Evolutionary conservation across 1,140 invertebrate species (phyloP), one percentile per base, ranked within the genome.

Genomic region (Eupeodes corollae): DNA sequence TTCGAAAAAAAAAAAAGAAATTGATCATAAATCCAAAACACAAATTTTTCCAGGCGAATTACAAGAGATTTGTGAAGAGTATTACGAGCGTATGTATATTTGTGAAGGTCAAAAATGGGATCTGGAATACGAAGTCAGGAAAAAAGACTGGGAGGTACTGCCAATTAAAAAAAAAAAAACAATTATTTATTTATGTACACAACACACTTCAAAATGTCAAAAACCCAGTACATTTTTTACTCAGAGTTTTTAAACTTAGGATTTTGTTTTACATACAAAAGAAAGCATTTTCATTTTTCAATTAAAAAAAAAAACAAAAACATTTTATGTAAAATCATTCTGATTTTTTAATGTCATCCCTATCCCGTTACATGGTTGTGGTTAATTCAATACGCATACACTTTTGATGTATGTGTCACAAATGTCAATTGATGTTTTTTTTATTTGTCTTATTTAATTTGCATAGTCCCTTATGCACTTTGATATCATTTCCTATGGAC

Each of bases 21-120:
- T 37, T 37, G 13, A 15, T 37, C 13, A 13, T 37, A 32, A 58
- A 47, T 50, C 45, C 45, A 34, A 50, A 51, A 26, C 21, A 26
- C 21, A 26, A 38, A 15, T 16, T 63, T 62, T 66, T 67, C 51
- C 66, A 68, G 66, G 63, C 60, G 61, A 68, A 61, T 67, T 68
- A 61, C 84, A 84, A 81, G 79, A 79, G 79, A 86, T 94, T 79
- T 84, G 87, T 79, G 82, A 91, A 81, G 84, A 91, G 75, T 90
- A 96, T 84, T 86, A 90, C 83, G 83, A 88, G 73, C 88, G 88
- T 77, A 84, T 96, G 79, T 86, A 84, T 80, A 78, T 86, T 77
- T 91, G 93, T 79, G 93, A 97, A 80, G 87, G 90, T 79, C 91
- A 95, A 78, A 95, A 96, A 81, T 98, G 92, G 86, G 93, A 97